Base-by-base conservation (phyloP, 2,888 invertebrate genomes). In the Lydus trimaculatus region DNA sequence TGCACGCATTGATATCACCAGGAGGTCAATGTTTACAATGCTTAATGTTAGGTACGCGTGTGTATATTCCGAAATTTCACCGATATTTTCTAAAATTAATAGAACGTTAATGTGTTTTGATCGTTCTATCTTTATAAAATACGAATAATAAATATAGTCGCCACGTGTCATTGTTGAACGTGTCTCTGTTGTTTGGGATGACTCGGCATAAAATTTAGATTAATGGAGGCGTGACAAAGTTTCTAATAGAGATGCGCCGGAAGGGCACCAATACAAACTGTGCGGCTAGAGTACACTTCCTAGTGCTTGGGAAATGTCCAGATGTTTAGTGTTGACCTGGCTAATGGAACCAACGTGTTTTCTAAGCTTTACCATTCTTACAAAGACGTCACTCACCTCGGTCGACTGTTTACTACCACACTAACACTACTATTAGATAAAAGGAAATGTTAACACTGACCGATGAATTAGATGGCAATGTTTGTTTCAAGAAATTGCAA, bases 301-400 rank as follows among this genome's bases (percentile, higher is more conserved):
- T 61, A 61, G 66, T 70, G 72, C 64, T 78, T 79, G 79, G 80
- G 77, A 80, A 73, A 66, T 67, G 66, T 70, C 73, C 80, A 81
- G 77, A 79, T 81, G 81, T 75, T 69, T 70, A 76, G 75, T 81
- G 81, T 82, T 81, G 82, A 81, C 82, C 81, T 79, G 78, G 74
- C 81, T 82, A 82, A 81, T 81, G 81, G 82, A 82, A 80, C 78
- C 77, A 71, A 72, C 76, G 78, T 79, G 78, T 81, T 80, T 81
- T 79, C 76, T 64, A 75, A 76, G 75, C 77, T 80, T 76, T 77
- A 73, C 70, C 73, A 73, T 73, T 73, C 73, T 72, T 74, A 72
- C 71, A 66, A 8, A 64, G 70, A 72, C 70, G 68, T 73, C 72
- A 70, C 69, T 73, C 70, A 70, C 71, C 71, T 70, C 69, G 20